Percentiles rank a stretch among this genome's conserved stretches.
Evolutionary conservation across 2,113 vertebrate genomes (phyloP).

Genomic region (Chauna torquata): DNA sequence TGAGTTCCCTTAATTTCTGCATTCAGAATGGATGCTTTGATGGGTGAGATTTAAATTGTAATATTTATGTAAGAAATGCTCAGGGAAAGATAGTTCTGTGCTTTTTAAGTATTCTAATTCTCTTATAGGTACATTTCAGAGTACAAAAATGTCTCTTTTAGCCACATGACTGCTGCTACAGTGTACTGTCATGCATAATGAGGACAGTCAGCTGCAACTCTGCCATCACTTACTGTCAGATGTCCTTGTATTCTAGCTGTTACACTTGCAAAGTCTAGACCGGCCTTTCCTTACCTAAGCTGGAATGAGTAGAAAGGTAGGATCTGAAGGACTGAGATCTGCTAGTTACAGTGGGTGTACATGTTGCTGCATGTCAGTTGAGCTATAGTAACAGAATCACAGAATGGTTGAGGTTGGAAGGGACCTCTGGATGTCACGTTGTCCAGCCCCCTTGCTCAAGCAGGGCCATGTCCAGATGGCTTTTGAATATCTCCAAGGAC

Average conservation of each 20-base stretch:
- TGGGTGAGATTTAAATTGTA: slow-evolving; percentile 14
- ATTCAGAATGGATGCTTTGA: not conserved
- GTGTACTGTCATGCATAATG: not conserved
- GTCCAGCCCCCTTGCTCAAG: rapidly evolving
- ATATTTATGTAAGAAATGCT: slow-evolving; percentile 25
- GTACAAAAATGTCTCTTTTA: not conserved
- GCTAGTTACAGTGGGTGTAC: not conserved
- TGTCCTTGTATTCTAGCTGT: not conserved
- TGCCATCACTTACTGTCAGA: not conserved
- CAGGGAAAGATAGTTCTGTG: not conserved
- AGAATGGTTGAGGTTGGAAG: not conserved
- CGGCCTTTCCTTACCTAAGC: not conserved
- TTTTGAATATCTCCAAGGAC: not conserved
- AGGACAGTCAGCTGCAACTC: not conserved
- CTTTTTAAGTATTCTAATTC: slow-evolving; percentile 30
- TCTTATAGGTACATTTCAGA: slow-evolving; percentile 47
- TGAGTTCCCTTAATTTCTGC: not conserved
- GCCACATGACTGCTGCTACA: not conserved
- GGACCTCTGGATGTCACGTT: not conserved
- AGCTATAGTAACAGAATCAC: not conserved
- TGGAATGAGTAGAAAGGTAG: not conserved
- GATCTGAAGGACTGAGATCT: not conserved
- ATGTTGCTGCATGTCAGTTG: not conserved
- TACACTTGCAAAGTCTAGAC: not conserved
- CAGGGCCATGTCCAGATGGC: too few species aligned